Percentiles rank a stretch among this genome's conserved stretches.
Conservation (phyloP, 2,113 vertebrate genomes). For the Onychorhynchus coronatus region DNA sequence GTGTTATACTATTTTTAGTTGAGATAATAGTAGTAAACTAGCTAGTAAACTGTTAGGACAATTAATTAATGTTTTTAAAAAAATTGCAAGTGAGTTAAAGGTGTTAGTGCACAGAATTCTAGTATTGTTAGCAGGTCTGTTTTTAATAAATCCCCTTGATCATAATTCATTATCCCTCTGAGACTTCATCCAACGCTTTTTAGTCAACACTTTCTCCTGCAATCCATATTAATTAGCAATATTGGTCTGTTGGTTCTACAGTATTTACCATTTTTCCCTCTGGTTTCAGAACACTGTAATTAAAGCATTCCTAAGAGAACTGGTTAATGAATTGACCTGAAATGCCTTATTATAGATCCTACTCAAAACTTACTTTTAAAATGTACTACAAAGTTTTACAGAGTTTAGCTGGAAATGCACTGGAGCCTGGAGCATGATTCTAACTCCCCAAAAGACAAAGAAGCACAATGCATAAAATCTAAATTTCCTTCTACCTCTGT, state of each 20-base stretch:
- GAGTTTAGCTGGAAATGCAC: background rate
- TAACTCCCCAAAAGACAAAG: background rate
- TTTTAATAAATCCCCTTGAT: constrained; percentile 62
- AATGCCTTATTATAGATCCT: constrained; percentile 45
- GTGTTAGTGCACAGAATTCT: background rate
- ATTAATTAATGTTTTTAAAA: background rate
- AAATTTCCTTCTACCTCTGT: background rate
- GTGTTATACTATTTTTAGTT: background rate
- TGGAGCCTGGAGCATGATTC: background rate
- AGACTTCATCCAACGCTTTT: constrained; percentile 60
- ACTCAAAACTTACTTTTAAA: constrained; percentile 35
- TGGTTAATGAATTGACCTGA: constrained; percentile 68
- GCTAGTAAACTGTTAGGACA: background rate
- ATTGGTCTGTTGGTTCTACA: constrained; percentile 47
- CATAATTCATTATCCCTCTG: constrained; percentile 50
- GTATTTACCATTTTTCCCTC: constrained; percentile 50
- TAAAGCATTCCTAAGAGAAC: constrained; percentile 64
- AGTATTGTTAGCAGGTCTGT: constrained; percentile 47
- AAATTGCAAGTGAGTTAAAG: background rate
- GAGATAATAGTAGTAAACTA: background rate
- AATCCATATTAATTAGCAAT: constrained; percentile 66
- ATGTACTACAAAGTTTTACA: constrained; percentile 30
- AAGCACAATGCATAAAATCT: background rate
- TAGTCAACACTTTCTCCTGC: constrained; percentile 52
- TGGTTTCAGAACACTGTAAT: constrained; percentile 55